phyloP scores from a whole-genome alignment of 1,140 invertebrate genomes.

The Platorchestia sp. region DNA sequence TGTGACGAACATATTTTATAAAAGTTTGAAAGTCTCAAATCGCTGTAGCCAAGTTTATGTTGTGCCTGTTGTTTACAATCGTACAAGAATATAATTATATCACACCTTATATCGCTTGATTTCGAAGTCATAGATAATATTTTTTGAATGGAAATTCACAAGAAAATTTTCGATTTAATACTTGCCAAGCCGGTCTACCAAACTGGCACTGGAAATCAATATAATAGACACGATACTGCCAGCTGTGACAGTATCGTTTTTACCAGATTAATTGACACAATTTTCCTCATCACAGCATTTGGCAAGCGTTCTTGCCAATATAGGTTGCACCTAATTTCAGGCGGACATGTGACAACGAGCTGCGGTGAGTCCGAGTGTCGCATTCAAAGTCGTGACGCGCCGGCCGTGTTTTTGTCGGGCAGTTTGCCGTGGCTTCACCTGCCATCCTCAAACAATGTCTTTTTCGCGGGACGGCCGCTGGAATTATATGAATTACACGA shows the following conservation, averaged over 20 bases:
- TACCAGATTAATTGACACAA: background rate
- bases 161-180: too few species aligned
- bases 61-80: too few species aligned
- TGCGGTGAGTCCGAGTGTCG: background rate
- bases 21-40: too few species aligned
- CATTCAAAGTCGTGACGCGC: background rate
- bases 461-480: background rate
- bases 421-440: background rate
- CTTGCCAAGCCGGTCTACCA: too few species aligned
- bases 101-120: too few species aligned
- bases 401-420: background rate
- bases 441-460: background rate
- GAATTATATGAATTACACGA: background rate
- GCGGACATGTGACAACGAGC: background rate
- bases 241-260: too few species aligned
- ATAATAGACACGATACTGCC: background rate
- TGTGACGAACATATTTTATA: too few species aligned
- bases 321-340: background rate
- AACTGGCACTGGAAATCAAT: background rate
- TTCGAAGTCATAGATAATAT: background rate
- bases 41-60: too few species aligned
- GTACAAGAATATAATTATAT: too few species aligned
- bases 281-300: background rate
- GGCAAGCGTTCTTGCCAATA: background rate
- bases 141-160: too few species aligned